A percentile compares a stretch with the other conserved stretches of the same genome.
Evolutionary conservation across 2,888 invertebrate species (phyloP).

Genomic region (Cerastoderma edule): DNA sequence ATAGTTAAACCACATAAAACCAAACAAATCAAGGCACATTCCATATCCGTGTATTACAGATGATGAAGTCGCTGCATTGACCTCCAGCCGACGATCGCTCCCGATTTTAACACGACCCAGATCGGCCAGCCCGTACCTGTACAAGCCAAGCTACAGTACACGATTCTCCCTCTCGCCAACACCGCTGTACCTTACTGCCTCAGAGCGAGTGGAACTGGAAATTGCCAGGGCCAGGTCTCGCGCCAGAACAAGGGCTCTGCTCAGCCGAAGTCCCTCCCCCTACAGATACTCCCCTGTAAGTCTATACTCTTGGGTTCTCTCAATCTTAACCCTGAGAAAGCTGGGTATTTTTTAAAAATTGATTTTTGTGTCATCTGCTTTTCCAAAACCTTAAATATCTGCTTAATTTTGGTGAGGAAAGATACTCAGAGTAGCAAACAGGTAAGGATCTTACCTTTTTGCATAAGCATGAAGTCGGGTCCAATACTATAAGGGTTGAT

Average conservation of each 20-base stretch:
- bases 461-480: too few relatives aligned
- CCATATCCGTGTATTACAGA: conserved; percentile 60
- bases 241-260: conserved; percentile 32
- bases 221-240: conserved; percentile 45
- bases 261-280: conserved; percentile 50
- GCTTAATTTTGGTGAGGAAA: too few relatives aligned
- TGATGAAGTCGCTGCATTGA: conserved; percentile 75
- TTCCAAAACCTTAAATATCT: too few relatives aligned
- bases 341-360: too few relatives aligned
- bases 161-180: conserved; percentile 50
- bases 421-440: too few relatives aligned
- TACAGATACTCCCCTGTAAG: conserved; percentile 48
- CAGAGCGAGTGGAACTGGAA: conserved; percentile 46
- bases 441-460: too few relatives aligned
- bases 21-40: too few relatives aligned
- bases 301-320: too few relatives aligned
- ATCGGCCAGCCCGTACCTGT: conserved; percentile 70
- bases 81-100: conserved; percentile 42
- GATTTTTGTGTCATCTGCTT: too few relatives aligned
- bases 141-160: conserved; percentile 59
- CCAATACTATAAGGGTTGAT: too few relatives aligned
- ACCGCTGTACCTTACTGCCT: conserved; percentile 24
- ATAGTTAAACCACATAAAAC: neutral
- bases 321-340: too few relatives aligned
- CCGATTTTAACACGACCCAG: conserved; percentile 59